Evolutionary conservation across 35 echinoderm and acorn worm species (phyloP), one percentile per base, ranked within the genome.

Genomic region (Stichopus chloronotus): DNA sequence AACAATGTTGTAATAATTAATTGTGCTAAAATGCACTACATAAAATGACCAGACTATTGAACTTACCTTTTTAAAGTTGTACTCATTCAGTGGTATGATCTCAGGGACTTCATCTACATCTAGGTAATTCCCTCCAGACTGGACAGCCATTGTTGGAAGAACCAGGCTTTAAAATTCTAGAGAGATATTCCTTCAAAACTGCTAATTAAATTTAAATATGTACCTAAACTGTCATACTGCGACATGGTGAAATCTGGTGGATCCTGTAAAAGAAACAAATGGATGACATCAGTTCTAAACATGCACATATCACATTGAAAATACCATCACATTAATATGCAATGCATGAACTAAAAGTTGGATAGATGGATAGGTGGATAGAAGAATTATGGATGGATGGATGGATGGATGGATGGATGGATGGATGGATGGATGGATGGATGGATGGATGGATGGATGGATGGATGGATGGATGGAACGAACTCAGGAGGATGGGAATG

Each of bases 201-300:
- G 24, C 52, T 58, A 14, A 58, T 58, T 6, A n/a, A 12, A 85
- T 56, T 85, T 22, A 85, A 58, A 58, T 55, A 58, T 85, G 58
- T 85, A 85, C 82, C 82, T 85, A 85, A 58, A 85, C 82, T 85
- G 55, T 85, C 82, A 85, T 58, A 85, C 82, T 85, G 25, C 82
- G 82, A 85, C 82, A 85, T 85, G 82, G 52, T 85, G 82, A 85
- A 85, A 22, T 13, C 55, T 85, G 56, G 8, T 11, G 17, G 58
- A 85, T 58, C 57, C 82, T 85, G 52, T 58, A 57, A 58, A n/a
- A 85, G 7, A 85, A 85, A 85, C 17, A 81, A 53, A 81, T 24
- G 13, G 8, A 65, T 14, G 61, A 11, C 19, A 17, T 43, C 30
- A 43, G 11, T 65, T 11, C 19, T 5, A 17, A 65, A 65, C 61